Base-by-base conservation (phyloP, 2,888 invertebrate species). In the Julus scanicus region DNA sequence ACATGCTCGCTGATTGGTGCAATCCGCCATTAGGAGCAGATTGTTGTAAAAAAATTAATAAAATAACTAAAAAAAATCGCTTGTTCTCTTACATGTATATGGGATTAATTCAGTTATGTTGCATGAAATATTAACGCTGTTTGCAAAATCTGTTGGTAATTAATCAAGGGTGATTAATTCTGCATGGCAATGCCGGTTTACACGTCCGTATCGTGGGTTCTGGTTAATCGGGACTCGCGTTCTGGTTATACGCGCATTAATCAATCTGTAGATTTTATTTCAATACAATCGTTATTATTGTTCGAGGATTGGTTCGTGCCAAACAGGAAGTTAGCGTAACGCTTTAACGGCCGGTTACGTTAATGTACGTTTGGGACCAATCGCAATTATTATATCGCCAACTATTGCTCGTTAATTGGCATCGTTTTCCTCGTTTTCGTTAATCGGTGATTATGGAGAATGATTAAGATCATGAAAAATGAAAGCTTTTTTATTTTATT, bases 361-460 rank as follows among this genome's bases (percentile, higher is more conserved):
- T 49, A 49, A 49, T 49, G 13, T n/a, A 20, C 3, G 2, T 4
- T 20, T 63, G 29, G 71, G 20, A 11, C 20, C 71, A 71, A 11
- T 20, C 71, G 71, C 29, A 20, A 29, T 71, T 71, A 29, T 71
- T 71, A 29, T 29, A 71, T 71, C 71, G 71, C 71, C 71, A 71
- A 71, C 71, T 71, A 71, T 71, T 71, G 71, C 29, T 29, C 71
- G 71, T 71, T 71, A 71, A 71, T 71, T 71, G 71, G 71, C 71
- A 71, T 71, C 71, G 20, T 71, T 71, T 71, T 71, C 71, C 71
- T 20, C 71, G 71, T 71, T 71, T 71, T 71, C 71, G 71, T 71
- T 71, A 29, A 71, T 71, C 20, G 29, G 20, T 71, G 71, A 71
- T 29, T 20, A 71, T 71, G 29, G 71, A 71, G 71, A 71, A 71